These are phyloP conservation scores for Leptinotarsa juncta DNA, from an alignment of 2,888 invertebrate genomes.

Conservation along the genomic window DNA sequence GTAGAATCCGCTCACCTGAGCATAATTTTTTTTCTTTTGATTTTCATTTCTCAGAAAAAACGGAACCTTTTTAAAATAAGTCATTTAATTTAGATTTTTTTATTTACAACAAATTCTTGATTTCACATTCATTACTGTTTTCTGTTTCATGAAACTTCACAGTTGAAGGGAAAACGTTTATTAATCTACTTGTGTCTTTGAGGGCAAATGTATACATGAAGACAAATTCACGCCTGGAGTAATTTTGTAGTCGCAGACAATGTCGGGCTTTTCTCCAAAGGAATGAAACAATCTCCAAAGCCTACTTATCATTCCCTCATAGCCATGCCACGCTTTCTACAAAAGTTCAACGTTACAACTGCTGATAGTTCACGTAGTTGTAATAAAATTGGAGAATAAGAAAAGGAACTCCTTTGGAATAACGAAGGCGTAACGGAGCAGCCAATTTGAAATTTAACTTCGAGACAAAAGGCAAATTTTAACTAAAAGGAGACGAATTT, in stretches of 20 bases:
- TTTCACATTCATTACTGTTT: no score
- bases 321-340: conserved; percentile 31
- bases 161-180: no score
- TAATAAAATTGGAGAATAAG: conserved; percentile 41
- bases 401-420: conserved; percentile 38
- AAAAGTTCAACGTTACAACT: conserved; percentile 36
- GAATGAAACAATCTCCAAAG: conserved; percentile 12
- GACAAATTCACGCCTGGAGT: not conserved
- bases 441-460: conserved; percentile 41
- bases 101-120: no score
- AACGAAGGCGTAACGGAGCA: conserved; percentile 37
- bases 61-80: no score
- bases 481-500: not conserved
- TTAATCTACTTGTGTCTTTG: not conserved
- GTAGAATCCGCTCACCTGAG: no score
- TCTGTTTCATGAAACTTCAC: no score
- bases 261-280: not conserved
- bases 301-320: conserved; percentile 34
- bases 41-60: no score
- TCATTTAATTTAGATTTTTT: no score
- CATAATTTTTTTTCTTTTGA: no score
- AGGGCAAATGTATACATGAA: not conserved
- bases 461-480: conserved; percentile 36
- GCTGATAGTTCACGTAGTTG: conserved; percentile 39
- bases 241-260: not conserved